phyloP scores from a whole-genome alignment of 2,888 invertebrate species.

The Auanema freiburgensis region DNA sequence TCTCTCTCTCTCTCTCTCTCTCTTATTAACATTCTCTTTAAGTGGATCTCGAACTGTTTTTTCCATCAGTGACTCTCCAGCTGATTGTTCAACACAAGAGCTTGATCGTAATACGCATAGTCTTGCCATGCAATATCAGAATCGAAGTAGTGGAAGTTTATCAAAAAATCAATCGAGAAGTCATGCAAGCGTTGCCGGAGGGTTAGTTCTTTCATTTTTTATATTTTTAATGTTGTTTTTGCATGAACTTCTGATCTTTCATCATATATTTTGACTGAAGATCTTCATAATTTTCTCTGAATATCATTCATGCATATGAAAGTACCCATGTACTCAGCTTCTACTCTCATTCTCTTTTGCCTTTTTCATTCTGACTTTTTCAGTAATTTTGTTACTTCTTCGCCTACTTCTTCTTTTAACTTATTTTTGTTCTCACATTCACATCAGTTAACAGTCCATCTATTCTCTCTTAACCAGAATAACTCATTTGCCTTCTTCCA shows the following conservation, averaged over 20 bases:
- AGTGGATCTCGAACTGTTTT: constrained; percentile 19
- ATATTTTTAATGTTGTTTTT: background rate
- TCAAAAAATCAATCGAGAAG: constrained; percentile 28
- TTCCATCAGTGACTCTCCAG: constrained; percentile 6
- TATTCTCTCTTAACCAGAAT: no score
- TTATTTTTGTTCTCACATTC: no score
- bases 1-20: background rate
- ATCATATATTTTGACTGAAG: background rate
- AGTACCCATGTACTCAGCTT: no score
- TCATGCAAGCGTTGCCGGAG: constrained; percentile 26
- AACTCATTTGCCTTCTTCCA: no score
- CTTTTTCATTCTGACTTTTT: no score
- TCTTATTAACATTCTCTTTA: constrained; percentile 5
- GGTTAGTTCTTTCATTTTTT: constrained; percentile 6
- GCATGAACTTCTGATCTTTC: background rate
- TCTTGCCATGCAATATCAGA: constrained; percentile 42
- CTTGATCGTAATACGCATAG: constrained; percentile 39
- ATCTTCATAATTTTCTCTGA: no score
- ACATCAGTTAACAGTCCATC: no score
- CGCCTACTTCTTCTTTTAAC: no score
- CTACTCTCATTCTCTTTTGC: no score
- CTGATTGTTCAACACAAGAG: constrained; percentile 21
- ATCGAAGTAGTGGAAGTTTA: constrained; percentile 31
- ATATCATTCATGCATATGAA: no score
- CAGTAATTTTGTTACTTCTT: no score